A percentile compares a stretch with the other conserved stretches of the same genome.
phyloP scores from a whole-genome alignment of 2,888 invertebrate genomes.

The Coelogynopora nodosa region DNA sequence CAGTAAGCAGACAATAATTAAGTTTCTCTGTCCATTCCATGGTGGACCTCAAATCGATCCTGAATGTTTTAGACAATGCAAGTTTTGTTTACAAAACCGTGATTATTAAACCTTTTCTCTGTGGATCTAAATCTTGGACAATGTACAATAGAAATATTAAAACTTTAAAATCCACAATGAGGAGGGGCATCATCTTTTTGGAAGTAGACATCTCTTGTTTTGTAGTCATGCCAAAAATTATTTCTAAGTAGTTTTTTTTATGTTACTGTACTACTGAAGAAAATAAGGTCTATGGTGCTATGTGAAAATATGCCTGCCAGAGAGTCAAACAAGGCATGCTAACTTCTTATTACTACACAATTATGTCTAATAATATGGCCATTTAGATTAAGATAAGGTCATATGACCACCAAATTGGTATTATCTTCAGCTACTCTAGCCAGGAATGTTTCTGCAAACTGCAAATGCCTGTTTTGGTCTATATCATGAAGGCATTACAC shows the following conservation, averaged over 20 bases:
- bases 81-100: too few species aligned
- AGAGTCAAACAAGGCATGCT: not conserved
- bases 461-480: not conserved
- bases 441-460: not conserved
- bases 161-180: too few species aligned
- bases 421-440: not conserved
- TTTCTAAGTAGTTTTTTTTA: not conserved
- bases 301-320: not conserved
- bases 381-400: not conserved
- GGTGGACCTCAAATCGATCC: too few species aligned
- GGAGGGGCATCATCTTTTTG: not conserved
- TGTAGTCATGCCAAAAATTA: not conserved
- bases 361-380: not conserved
- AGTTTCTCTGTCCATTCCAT: too few species aligned
- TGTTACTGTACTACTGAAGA: not conserved
- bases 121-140: too few species aligned
- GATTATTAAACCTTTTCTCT: too few species aligned
- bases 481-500: not conserved
- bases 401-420: not conserved
- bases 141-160: too few species aligned
- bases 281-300: not conserved
- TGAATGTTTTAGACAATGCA: too few species aligned
- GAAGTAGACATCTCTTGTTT: not conserved
- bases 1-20: too few species aligned
- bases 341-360: not conserved